Evolutionary conservation across 2,113 vertebrate species (phyloP).

Genomic region (Hyperopisus bebe): DNA sequence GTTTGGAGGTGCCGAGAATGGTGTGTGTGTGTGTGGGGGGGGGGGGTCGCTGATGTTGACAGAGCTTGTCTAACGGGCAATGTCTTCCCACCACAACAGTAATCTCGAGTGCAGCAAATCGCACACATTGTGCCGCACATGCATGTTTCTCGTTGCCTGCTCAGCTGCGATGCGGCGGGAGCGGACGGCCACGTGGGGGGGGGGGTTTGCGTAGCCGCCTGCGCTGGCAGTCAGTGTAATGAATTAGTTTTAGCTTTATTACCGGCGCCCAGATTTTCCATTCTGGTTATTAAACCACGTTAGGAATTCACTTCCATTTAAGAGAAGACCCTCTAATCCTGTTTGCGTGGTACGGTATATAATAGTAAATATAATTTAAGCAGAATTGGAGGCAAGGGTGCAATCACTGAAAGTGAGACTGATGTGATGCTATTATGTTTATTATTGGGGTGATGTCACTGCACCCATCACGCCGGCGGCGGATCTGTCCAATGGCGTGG

Average conservation of each 20-base stretch:
- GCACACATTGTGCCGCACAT: not conserved
- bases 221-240: conserved; percentile 50
- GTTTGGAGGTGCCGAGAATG: not conserved
- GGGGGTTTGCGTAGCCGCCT: not conserved
- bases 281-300: conserved; percentile 68
- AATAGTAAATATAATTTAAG: conserved; percentile 71
- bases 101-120: not conserved
- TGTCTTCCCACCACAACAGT: not conserved
- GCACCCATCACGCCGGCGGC: conserved; percentile 13
- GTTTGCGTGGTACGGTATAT: conserved; percentile 62
- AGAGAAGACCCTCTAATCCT: conserved; percentile 60
- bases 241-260: conserved; percentile 71
- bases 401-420: conserved; percentile 67
- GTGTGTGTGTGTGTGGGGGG: not conserved
- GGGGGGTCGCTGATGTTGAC: not conserved
- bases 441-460: conserved; percentile 42
- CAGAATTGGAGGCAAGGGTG: conserved; percentile 60
- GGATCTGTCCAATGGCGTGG: conserved; percentile 39
- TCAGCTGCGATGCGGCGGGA: conserved; percentile 29
- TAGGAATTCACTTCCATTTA: conserved; percentile 72
- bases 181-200: conserved; percentile 32
- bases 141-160: not conserved
- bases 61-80: not conserved
- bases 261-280: conserved; percentile 63
- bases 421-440: conserved; percentile 61